Base-by-base conservation (phyloP, 2,797 vertebrate species). In the Lepilemur ruficaudatus region DNA sequence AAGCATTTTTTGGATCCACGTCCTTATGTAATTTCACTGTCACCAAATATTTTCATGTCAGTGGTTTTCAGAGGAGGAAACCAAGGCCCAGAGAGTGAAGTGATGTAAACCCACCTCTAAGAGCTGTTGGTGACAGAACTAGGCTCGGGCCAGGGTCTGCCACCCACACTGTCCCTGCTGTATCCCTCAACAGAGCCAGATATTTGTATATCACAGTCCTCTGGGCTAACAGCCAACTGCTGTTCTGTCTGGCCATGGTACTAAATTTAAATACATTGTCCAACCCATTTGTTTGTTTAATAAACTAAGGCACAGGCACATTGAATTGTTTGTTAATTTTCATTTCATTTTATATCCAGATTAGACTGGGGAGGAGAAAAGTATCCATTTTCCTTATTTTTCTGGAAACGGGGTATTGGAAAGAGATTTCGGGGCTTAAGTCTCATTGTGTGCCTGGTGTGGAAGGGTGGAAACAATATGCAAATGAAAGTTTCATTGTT, bases 321-420 rank as follows among this genome's bases (percentile, higher is more conserved):
- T 18, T 93, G 50, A 55, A 52, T 89, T 88, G 52, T 43, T 91
- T 78, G 38, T 94, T 87, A 28, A 81, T 90, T 96, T 94, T 79
- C 38, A 70, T 70, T 94, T 90, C n/a, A 63, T 85, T 75, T 95
- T 92, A 61, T 84, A 82, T 55, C 57, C 78, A 93, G 32, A 75
- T 90, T 79, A 69, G 18, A 83, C 23, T 41, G 7, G 22, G 41
- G 32, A 93, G 48, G 23, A 78, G 25, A 69, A 57, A 75, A 15
- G 59, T 59, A 82, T 70, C 43, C 43, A 35, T 67, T 90, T 91
- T 81, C 67, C 61, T 92, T 48, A 41, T 70, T 35, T 52, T 85
- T 84, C 25, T 70, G 72, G 67, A 87, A 91, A 79, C 17, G 9
- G 15, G 20, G 32, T 23, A 22, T 18, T 25, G 10, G 41, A 75